Percentiles rank a stretch among this genome's conserved stretches.
Evolutionary conservation across 2,113 vertebrate species (phyloP).

Genomic region (Poeciliopsis prolifica): DNA sequence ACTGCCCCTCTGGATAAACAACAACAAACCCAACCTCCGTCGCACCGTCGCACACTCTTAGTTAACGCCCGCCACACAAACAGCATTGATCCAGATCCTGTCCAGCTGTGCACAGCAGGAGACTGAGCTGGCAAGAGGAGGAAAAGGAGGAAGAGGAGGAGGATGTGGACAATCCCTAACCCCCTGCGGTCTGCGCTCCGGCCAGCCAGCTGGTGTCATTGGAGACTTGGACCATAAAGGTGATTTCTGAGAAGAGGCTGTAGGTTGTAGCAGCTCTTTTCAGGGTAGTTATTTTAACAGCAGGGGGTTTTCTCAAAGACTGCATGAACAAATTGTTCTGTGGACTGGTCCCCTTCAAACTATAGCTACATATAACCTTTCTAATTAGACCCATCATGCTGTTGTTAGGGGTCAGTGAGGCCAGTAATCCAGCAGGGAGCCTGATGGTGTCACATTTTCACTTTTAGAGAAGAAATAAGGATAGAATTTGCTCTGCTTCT

Average conservation of each 20-base stretch:
- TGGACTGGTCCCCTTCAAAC: slow-evolving; percentile 15
- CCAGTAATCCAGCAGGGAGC: slow-evolving; percentile 21
- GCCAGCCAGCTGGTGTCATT: slow-evolving; percentile 71
- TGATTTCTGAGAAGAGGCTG: slow-evolving; percentile 47
- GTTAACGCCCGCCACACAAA: slow-evolving; percentile 58
- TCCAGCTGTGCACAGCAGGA: slow-evolving; percentile 73
- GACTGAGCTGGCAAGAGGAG: slow-evolving; percentile 47
- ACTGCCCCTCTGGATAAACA: slow-evolving; percentile 41
- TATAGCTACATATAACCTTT: slow-evolving; percentile 35
- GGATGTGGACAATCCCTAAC: slow-evolving; percentile 29
- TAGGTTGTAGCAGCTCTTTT: slow-evolving; percentile 58
- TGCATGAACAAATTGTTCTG: slow-evolving; percentile 26
- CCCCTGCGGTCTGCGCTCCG: slow-evolving; percentile 34
- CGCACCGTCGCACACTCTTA: slow-evolving; percentile 48
- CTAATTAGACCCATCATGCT: slow-evolving; percentile 37
- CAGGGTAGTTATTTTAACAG: slow-evolving; percentile 59
- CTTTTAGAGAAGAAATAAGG: slow-evolving; percentile 26
- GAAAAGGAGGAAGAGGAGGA: slow-evolving; percentile 2
- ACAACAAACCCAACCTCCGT: slow-evolving; percentile 56
- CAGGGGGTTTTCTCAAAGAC: slow-evolving; percentile 42
- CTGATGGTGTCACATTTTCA: slow-evolving; percentile 52
- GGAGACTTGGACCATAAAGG: slow-evolving; percentile 58
- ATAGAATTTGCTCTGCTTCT: slow-evolving; percentile 45
- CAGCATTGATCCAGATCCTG: slow-evolving; percentile 64
- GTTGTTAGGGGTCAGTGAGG: slow-evolving; percentile 11